phyloP scores from a whole-genome alignment of 2,888 invertebrate species.

The Pyralis farinalis region DNA sequence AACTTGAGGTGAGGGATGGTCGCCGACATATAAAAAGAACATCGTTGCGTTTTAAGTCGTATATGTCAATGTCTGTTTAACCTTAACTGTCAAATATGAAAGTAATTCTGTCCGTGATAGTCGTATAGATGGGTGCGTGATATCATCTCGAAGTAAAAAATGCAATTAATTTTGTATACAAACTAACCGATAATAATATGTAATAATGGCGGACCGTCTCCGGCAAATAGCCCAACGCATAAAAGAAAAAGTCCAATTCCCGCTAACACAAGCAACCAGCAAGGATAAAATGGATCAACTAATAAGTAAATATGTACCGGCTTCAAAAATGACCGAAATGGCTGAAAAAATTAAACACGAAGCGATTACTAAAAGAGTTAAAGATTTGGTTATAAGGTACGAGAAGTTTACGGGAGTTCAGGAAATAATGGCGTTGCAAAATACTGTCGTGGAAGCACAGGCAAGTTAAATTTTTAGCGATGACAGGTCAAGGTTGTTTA shows the following conservation, averaged over 20 bases:
- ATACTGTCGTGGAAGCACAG: constrained; percentile 86
- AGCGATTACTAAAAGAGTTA: constrained; percentile 50
- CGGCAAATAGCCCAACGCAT: constrained; percentile 58
- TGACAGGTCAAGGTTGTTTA: constrained; percentile 11
- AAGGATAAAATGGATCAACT: constrained; percentile 63
- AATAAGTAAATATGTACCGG: constrained; percentile 58
- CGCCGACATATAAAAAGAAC: too few relatives aligned
- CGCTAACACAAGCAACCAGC: constrained; percentile 38
- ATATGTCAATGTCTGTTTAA: too few relatives aligned
- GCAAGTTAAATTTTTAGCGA: constrained; percentile 35
- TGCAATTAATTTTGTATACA: constrained; percentile 27
- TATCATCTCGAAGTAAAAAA: constrained; percentile 38
- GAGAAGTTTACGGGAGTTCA: constrained; percentile 89
- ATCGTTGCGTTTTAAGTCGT: too few relatives aligned
- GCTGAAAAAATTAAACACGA: constrained; percentile 64
- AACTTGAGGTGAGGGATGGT: too few relatives aligned
- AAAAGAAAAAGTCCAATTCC: constrained; percentile 55
- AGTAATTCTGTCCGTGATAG: too few relatives aligned
- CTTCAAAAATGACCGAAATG: constrained; percentile 50
- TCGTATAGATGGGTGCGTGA: constrained; percentile 23
- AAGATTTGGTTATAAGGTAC: constrained; percentile 81
- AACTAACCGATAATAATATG: constrained; percentile 43
- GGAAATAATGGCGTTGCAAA: constrained; percentile 88
- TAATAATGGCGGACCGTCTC: constrained; percentile 66
- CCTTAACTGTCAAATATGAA: too few relatives aligned